Evolutionary conservation across 64 coral and sea anemone species (phyloP).

Genomic region (Montipora capricornis): DNA sequence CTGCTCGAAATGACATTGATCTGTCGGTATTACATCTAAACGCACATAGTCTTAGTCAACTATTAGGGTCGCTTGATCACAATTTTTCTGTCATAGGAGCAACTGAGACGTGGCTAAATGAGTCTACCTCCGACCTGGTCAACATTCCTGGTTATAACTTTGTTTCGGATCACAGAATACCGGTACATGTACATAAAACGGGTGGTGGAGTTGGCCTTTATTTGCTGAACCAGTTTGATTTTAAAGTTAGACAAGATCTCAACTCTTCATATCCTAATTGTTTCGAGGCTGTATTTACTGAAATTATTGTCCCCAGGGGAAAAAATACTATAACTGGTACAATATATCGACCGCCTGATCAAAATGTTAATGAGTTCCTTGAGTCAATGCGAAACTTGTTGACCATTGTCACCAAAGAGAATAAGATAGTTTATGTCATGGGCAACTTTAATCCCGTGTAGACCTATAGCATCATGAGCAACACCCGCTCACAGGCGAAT

Average conservation of each 20-base stretch:
- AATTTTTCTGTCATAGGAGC: neutral
- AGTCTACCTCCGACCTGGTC: neutral
- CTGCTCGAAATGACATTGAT: neutral
- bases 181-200: neutral
- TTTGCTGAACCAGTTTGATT: neutral
- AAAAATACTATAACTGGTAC: slow-evolving; percentile 45
- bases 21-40: neutral
- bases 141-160: slow-evolving; percentile 10
- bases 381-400: neutral
- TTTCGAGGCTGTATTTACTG: slow-evolving; percentile 21
- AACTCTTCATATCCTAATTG: neutral
- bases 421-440: slow-evolving; percentile 20
- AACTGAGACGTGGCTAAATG: slow-evolving; percentile 39
- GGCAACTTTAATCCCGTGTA: slow-evolving; percentile 25
- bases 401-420: slow-evolving; percentile 17
- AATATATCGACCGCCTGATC: slow-evolving; percentile 48
- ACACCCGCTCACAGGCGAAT: neutral
- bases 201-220: slow-evolving; percentile 25
- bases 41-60: neutral
- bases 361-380: slow-evolving; percentile 9
- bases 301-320: neutral
- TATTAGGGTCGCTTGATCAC: neutral
- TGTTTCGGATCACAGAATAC: neutral
- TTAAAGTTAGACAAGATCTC: slow-evolving; percentile 31
- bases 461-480: neutral